A percentile compares a stretch with the other conserved stretches of the same genome.
Conservation (phyloP, 2,113 vertebrate genomes). For the Rhineura floridana region DNA sequence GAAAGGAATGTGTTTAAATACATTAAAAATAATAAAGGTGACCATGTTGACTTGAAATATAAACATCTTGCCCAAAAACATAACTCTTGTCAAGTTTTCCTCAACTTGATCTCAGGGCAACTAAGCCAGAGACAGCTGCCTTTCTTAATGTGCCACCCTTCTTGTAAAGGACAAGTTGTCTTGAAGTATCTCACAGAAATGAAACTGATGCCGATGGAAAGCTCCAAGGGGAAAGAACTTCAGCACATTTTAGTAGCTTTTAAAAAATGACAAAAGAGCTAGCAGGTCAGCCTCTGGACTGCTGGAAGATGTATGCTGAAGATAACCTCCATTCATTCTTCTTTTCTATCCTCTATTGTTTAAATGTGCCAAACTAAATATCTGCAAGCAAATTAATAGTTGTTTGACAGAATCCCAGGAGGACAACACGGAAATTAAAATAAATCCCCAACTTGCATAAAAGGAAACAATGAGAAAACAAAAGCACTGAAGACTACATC, state of each 20-base stretch:
- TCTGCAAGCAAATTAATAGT: constrained; percentile 31
- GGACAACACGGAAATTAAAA: constrained; percentile 33
- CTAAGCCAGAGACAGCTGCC: neutral
- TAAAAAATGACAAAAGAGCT: neutral
- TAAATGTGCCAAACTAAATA: constrained; percentile 45
- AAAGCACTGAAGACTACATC: constrained; percentile 41
- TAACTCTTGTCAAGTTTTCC: neutral
- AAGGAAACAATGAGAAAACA: constrained; percentile 16
- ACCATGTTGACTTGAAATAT: neutral
- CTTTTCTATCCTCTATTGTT: constrained; percentile 32
- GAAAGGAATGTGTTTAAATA: neutral
- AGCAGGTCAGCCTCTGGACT: constrained; percentile 8
- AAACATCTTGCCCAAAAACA: neutral
- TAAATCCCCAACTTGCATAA: constrained; percentile 49
- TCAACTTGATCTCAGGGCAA: neutral
- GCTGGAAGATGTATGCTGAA: neutral
- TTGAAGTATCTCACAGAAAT: neutral
- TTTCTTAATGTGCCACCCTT: neutral
- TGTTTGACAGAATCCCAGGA: constrained; percentile 19
- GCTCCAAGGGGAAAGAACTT: constrained; percentile 8
- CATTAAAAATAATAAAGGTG: neutral
- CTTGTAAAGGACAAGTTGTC: neutral
- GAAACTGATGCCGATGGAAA: constrained; percentile 12
- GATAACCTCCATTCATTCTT: constrained; percentile 24
- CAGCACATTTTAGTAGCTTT: constrained; percentile 31